Percentiles rank a stretch among this genome's conserved stretches.
Evolutionary conservation across 2,888 invertebrate species (phyloP).

Genomic region (Harpalus rufipes): DNA sequence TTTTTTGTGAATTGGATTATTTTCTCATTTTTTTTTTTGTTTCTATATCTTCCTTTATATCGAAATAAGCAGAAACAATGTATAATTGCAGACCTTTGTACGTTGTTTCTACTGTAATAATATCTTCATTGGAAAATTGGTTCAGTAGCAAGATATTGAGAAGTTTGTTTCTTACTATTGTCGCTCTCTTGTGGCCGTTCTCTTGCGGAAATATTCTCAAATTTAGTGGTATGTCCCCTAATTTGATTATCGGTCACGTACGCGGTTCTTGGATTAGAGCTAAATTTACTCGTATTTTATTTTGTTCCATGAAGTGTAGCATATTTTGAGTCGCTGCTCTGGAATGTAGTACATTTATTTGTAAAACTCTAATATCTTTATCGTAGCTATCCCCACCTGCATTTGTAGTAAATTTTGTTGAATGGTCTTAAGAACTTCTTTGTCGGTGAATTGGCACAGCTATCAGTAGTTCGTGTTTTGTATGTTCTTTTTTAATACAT

Average conservation of each 20-base stretch:
- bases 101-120: too few species aligned
- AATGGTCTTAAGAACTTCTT: not conserved
- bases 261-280: not conserved
- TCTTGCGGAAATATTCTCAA: not conserved
- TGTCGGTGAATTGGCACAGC: not conserved
- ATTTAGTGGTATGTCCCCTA: not conserved
- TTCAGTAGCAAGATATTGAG: not conserved
- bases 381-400: not conserved
- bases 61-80: not conserved
- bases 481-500: not conserved
- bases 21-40: not conserved
- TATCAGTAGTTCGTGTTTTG: not conserved
- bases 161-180: not conserved
- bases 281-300: not conserved
- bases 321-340: slow-evolving; percentile 3
- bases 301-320: not conserved
- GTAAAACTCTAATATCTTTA: not conserved
- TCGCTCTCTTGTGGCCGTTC: not conserved
- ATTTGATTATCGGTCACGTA: not conserved
- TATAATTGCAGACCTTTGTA: too few species aligned
- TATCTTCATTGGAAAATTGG: not conserved
- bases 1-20: not conserved
- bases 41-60: not conserved
- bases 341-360: not conserved
- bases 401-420: not conserved